Evolutionary conservation across 2,113 vertebrate species (phyloP).

Genomic region (Cromileptes altivelis): DNA sequence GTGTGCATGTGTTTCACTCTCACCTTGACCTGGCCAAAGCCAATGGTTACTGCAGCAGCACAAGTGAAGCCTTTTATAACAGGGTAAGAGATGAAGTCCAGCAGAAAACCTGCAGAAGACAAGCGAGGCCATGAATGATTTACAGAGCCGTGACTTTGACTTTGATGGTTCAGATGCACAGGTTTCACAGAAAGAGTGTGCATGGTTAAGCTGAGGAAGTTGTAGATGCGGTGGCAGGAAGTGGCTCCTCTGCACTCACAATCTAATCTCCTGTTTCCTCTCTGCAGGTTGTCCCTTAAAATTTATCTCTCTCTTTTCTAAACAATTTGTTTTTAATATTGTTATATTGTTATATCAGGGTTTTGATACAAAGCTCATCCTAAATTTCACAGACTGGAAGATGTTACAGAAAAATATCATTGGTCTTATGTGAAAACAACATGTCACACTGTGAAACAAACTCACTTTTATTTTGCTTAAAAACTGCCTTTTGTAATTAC

Average conservation of each 20-base stretch:
- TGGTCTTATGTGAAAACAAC: background rate
- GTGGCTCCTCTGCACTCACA: background rate
- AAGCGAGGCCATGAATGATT: constrained; percentile 5
- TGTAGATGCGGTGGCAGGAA: constrained; percentile 17
- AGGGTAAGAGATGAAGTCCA: constrained; percentile 95
- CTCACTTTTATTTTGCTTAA: background rate
- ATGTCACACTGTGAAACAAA: constrained; percentile 5
- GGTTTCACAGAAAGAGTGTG: background rate
- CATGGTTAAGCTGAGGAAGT: constrained; percentile 25
- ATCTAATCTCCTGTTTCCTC: constrained; percentile 8
- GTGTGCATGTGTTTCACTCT: constrained; percentile 19
- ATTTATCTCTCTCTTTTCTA: background rate
- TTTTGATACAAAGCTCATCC: background rate
- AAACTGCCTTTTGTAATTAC: background rate
- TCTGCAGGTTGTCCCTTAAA: background rate
- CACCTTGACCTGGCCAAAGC: constrained; percentile 96
- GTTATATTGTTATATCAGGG: background rate
- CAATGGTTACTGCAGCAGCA: constrained; percentile 93
- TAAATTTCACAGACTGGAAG: background rate
- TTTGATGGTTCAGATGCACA: background rate
- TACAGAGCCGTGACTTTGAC: background rate
- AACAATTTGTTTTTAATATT: background rate
- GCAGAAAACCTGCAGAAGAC: constrained; percentile 88
- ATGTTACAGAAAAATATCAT: background rate
- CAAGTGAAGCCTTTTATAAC: constrained; percentile 97